Evolutionary conservation across 2,797 vertebrate species (phyloP).

Genomic region (Etheostoma nigrum): DNA sequence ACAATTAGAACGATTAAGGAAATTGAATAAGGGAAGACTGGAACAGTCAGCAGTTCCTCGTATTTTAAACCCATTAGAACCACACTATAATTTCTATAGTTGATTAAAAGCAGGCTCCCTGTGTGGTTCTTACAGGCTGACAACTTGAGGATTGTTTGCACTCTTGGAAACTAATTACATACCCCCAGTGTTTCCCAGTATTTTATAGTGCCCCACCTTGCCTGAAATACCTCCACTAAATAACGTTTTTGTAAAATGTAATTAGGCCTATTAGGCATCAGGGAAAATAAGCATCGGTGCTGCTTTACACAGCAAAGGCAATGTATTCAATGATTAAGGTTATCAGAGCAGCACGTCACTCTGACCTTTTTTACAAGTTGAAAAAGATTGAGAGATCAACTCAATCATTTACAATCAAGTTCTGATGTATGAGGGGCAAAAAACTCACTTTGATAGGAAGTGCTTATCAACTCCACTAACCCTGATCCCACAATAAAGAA

Average conservation of each 20-base stretch:
- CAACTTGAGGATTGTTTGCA: slow-evolving; percentile 2
- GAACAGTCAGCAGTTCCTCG: not conserved
- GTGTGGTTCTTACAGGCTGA: not conserved
- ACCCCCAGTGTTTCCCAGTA: slow-evolving; percentile 4
- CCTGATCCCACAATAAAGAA: not conserved
- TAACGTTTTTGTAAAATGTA: not conserved
- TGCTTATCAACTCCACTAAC: not conserved
- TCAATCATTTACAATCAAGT: not conserved
- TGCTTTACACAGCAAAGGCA: not conserved
- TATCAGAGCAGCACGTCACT: not conserved
- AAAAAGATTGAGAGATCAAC: not conserved
- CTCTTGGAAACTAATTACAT: not conserved
- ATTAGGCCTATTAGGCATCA: not conserved
- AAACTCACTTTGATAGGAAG: not conserved
- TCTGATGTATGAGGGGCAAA: not conserved
- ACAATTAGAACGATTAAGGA: slow-evolving; percentile 1
- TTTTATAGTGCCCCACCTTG: not conserved
- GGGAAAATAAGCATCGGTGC: not conserved
- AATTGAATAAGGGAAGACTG: not conserved
- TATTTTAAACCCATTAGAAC: slow-evolving; percentile 11
- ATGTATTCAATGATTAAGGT: not conserved
- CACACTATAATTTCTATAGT: not conserved
- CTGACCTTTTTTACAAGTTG: not conserved
- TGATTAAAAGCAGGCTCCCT: slow-evolving; percentile 16
- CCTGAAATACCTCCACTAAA: not conserved